phyloP scores from a whole-genome alignment of 2,888 invertebrate species.

The Sarcophaga subvicina region DNA sequence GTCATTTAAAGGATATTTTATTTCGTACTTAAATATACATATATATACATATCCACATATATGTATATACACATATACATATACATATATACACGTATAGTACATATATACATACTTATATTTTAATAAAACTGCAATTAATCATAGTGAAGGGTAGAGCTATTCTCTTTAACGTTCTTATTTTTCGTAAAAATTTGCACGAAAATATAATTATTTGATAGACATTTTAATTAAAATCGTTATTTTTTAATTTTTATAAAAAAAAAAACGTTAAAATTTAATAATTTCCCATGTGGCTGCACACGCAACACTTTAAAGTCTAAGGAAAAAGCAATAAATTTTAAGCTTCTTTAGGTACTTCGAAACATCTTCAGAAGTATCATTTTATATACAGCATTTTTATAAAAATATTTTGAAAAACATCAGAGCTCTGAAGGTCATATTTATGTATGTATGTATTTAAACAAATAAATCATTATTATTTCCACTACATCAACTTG shows the following conservation, averaged over 20 bases:
- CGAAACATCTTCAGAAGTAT: not conserved
- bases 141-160: no score
- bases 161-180: not conserved
- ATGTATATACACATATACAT: no score
- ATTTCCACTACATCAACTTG: constrained; percentile 16
- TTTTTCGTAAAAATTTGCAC: constrained; percentile 1
- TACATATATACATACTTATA: no score
- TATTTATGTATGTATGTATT: constrained; percentile 13
- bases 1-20: no score
- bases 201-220: constrained; percentile 12
- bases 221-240: constrained; percentile 37
- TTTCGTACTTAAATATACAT: no score
- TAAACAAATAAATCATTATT: constrained; percentile 52
- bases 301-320: not conserved
- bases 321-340: not conserved
- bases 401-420: not conserved
- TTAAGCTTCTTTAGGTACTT: not conserved
- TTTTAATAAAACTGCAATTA: no score
- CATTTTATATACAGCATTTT: not conserved
- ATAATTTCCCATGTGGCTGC: not conserved
- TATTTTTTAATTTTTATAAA: not conserved
- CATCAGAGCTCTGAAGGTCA: constrained; percentile 18
- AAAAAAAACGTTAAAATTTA: not conserved
- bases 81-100: no score
- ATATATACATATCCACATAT: no score